Evolutionary conservation across 2,113 vertebrate species (phyloP).

Genomic region (Rhipidura dahli): DNA sequence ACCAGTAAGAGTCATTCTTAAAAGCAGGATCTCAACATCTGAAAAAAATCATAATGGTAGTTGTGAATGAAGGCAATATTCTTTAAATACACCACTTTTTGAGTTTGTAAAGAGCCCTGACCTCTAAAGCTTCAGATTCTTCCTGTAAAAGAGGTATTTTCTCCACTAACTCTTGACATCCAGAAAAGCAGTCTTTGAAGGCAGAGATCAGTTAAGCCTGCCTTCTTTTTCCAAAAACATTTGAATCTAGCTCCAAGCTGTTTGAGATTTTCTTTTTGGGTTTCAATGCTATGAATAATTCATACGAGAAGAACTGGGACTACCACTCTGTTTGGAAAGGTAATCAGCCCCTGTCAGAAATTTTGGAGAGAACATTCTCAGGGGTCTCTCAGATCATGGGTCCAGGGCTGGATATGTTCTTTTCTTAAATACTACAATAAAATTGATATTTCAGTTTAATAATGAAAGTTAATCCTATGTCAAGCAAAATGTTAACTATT

Average conservation of each 20-base stretch:
- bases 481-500: not conserved
- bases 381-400: not conserved
- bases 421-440: not conserved
- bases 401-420: not conserved
- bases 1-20: not conserved
- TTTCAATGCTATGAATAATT: not conserved
- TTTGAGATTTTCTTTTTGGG: not conserved
- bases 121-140: not conserved
- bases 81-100: not conserved
- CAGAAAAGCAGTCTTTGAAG: not conserved
- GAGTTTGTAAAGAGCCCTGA: not conserved
- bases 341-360: not conserved
- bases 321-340: not conserved
- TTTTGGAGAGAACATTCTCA: not conserved
- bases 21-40: not conserved
- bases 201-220: not conserved
- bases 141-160: not conserved
- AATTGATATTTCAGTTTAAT: not conserved
- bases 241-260: not conserved
- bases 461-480: not conserved
- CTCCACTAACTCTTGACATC: not conserved
- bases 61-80: not conserved
- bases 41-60: not conserved
- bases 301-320: rapidly evolving
- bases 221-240: not conserved